Evolutionary conservation across 2,888 invertebrate species (phyloP), one percentile per base, ranked within the genome.

Genomic region (Callyntrura guangdongensis): DNA sequence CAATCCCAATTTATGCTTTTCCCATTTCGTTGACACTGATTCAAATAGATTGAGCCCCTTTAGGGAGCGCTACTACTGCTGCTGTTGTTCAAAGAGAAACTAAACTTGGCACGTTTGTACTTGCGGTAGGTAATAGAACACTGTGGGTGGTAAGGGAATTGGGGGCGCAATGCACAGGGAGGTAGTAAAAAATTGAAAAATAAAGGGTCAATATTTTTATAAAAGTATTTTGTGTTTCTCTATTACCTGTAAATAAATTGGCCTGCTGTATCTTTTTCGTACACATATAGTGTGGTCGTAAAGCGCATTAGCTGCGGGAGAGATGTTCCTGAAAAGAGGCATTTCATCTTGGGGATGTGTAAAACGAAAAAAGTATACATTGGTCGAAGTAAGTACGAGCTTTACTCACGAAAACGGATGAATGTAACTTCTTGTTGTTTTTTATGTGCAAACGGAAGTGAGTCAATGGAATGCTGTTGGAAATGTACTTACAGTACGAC

Each of bases 31-130:
- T 87, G 87, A 87, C 87, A 87, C 87, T 88, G 88, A 88, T 88
- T 88, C 88, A 88, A 88, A 88, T 83, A 74, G 88, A 88, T 88
- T 74, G 83, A 88, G 82, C 74, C 83, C 83, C 88, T 88, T 83
- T 59, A 88, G 88, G 88, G 3, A 27, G 49, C 11, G 49, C 22
- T 49, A 64, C 49, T 20, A 49, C 74, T 45, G 36, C 36, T 36
- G 36, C 36, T 36, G 36, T 6, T 6, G 45, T 20, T 49, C 22
- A 77, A 77, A 49, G 14, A 14, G 27, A 20, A 59, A 81, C 8
- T n/a, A 59, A n/a, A 36, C 12, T 36, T 36, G 25, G 11, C 67
- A 14, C 5, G 72, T 77, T 53, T 25, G 12, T 77, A 8, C n/a
- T 25, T 53, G 77, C 25, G 56, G 77, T 56, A 14, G 67, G 67